Evolutionary conservation across 2,888 invertebrate genomes (phyloP).

Genomic region (Cryptocephalus moraei): DNA sequence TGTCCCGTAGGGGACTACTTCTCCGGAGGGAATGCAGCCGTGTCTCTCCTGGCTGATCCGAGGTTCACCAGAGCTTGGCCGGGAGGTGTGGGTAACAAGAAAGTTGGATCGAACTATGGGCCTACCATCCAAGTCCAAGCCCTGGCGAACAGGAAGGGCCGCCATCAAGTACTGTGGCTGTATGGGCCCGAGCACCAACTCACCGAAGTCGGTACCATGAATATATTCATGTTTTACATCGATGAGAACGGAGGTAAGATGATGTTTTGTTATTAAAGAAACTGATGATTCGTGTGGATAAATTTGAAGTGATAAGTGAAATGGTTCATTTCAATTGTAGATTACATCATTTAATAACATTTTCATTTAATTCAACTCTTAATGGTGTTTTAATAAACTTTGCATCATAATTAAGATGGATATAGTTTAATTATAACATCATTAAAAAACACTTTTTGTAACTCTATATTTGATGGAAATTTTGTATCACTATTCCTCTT

Average conservation of each 20-base stretch:
- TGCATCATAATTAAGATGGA: background rate
- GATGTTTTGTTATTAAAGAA: slow-evolving; percentile 9
- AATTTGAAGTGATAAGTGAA: background rate
- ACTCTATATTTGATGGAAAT: too few relatives aligned
- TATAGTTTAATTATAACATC: background rate
- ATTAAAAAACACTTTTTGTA: too few relatives aligned
- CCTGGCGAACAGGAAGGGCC: slow-evolving; percentile 60
- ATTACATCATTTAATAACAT: too few relatives aligned
- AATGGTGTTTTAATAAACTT: too few relatives aligned
- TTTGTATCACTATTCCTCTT: background rate
- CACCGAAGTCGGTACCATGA: slow-evolving; percentile 99
- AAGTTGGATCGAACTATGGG: slow-evolving; percentile 91
- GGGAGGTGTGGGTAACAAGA: slow-evolving; percentile 86
- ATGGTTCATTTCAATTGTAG: background rate
- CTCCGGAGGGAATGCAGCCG: slow-evolving; percentile 44
- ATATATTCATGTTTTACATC: slow-evolving; percentile 80
- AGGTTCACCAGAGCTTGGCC: slow-evolving; percentile 80
- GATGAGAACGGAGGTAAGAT: slow-evolving; percentile 80
- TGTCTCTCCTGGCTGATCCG: slow-evolving; percentile 89
- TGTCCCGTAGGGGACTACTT: slow-evolving; percentile 94
- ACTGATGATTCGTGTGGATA: slow-evolving; percentile 47
- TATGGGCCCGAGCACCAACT: slow-evolving; percentile 87
- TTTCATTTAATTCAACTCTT: too few relatives aligned
- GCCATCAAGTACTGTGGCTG: slow-evolving; percentile 94
- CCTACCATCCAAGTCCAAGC: slow-evolving; percentile 80